These are phyloP conservation scores for Darevskia nairensis DNA, from an alignment of 2,797 vertebrate genomes.

Conservation along the genomic window DNA sequence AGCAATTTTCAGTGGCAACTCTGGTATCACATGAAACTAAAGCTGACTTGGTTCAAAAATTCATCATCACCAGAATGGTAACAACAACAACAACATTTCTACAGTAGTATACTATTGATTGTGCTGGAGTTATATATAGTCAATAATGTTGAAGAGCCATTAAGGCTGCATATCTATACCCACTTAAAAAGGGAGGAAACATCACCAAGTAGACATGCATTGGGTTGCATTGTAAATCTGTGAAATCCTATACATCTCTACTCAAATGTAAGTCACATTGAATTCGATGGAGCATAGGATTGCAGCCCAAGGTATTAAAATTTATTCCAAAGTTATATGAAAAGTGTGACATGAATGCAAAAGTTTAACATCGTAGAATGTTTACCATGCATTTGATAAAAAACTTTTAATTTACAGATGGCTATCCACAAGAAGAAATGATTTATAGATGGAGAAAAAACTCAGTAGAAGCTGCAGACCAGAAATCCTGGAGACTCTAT, in stretches of 20 bases:
- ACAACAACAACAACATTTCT: background rate
- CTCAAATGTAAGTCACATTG: background rate
- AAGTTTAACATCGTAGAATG: conserved; percentile 6
- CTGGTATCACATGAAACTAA: background rate
- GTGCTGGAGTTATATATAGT: background rate
- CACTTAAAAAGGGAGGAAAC: too few relatives aligned
- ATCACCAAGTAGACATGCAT: too few relatives aligned
- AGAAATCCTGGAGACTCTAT: conserved; percentile 96
- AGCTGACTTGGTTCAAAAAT: background rate
- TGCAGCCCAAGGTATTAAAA: background rate
- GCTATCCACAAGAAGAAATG: conserved; percentile 96
- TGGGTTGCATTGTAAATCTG: too few relatives aligned
- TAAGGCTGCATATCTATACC: too few relatives aligned
- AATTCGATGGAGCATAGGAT: background rate
- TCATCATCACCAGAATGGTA: background rate
- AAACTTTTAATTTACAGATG: conserved; percentile 84
- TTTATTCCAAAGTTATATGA: background rate
- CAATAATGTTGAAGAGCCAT: background rate
- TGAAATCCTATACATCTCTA: background rate
- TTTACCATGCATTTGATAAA: background rate
- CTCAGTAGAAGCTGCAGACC: conserved; percentile 92
- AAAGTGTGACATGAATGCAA: background rate
- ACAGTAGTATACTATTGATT: background rate
- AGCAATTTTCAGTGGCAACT: background rate
- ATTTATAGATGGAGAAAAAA: conserved; percentile 97